Evolutionary conservation across 2,888 invertebrate species (phyloP).

Genomic region (Lordiphosa andalusiaca): DNA sequence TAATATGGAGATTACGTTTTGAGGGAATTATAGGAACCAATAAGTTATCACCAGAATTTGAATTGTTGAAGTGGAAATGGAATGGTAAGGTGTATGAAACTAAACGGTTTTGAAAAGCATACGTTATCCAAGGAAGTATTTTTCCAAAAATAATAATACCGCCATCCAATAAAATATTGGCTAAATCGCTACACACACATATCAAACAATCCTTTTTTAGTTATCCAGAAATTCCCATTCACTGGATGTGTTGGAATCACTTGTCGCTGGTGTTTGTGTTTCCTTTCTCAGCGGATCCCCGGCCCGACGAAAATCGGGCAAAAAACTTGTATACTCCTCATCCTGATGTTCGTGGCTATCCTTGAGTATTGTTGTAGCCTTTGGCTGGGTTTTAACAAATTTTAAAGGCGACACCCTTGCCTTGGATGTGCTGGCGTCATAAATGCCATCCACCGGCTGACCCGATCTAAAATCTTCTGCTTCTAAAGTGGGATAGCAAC

Average conservation of each 20-base stretch:
- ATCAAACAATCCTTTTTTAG: constrained; percentile 48
- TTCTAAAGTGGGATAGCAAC: constrained; percentile 59
- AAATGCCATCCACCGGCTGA: constrained; percentile 69
- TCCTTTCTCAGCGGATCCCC: constrained; percentile 52
- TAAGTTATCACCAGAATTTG: too few species aligned
- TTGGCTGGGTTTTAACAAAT: constrained; percentile 61
- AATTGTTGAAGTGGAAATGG: too few species aligned
- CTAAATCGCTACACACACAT: constrained; percentile 2
- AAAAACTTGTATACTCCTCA: constrained; percentile 65
- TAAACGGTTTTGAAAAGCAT: too few species aligned
- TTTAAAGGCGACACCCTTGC: constrained; percentile 29
- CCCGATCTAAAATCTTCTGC: constrained; percentile 54
- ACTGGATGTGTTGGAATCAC: constrained; percentile 72
- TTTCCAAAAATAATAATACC: too few species aligned
- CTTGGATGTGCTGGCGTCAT: constrained; percentile 33
- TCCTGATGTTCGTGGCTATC: constrained; percentile 2
- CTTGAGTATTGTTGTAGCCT: constrained; percentile 2
- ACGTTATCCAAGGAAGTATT: too few species aligned
- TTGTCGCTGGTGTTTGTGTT: constrained; percentile 37
- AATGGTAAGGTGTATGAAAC: too few species aligned
- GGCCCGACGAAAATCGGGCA: constrained; percentile 69
- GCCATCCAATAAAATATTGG: too few species aligned
- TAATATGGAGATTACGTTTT: too few species aligned
- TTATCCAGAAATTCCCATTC: constrained; percentile 80
- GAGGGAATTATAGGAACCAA: too few species aligned